phyloP scores from a whole-genome alignment of 1,140 invertebrate species.

The Apocrypta bakeri region DNA sequence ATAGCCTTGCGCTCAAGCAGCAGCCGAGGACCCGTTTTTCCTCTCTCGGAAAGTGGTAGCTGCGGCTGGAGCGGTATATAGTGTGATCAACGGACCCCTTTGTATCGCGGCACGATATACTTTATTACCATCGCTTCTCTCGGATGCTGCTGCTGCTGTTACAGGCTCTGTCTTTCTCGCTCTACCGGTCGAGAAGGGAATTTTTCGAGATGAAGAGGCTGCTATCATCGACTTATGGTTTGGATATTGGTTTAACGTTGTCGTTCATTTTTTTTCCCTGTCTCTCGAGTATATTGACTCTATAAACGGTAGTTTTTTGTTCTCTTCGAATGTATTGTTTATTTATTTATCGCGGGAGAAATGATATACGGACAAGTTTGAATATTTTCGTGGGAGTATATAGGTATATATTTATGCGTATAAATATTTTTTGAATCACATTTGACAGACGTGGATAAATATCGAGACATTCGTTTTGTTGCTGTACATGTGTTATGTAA shows the following conservation, averaged over 20 bases:
- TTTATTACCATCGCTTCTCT: constrained; percentile 23
- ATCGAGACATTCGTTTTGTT: not conserved
- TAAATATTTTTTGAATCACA: no score
- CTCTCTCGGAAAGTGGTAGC: not conserved
- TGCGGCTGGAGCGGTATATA: not conserved
- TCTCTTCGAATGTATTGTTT: no score
- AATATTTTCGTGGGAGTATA: no score
- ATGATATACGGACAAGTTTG: no score
- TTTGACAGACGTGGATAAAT: not conserved
- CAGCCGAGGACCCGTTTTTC: constrained; percentile 26
- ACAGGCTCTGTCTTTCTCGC: not conserved
- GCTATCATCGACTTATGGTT: constrained; percentile 1
- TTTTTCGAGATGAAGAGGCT: not conserved
- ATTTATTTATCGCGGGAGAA: no score
- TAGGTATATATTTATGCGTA: no score
- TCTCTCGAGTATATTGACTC: no score
- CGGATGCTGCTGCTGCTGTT: not conserved
- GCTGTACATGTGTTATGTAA: not conserved
- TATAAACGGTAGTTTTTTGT: no score
- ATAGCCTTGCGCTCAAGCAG: constrained; percentile 9
- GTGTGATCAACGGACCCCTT: constrained; percentile 26
- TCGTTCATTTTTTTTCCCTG: not conserved
- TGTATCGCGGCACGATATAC: constrained; percentile 28
- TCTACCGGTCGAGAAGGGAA: not conserved
- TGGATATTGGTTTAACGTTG: not conserved